phyloP scores from a whole-genome alignment of 2,888 invertebrate genomes.

The Philonicus albiceps region DNA sequence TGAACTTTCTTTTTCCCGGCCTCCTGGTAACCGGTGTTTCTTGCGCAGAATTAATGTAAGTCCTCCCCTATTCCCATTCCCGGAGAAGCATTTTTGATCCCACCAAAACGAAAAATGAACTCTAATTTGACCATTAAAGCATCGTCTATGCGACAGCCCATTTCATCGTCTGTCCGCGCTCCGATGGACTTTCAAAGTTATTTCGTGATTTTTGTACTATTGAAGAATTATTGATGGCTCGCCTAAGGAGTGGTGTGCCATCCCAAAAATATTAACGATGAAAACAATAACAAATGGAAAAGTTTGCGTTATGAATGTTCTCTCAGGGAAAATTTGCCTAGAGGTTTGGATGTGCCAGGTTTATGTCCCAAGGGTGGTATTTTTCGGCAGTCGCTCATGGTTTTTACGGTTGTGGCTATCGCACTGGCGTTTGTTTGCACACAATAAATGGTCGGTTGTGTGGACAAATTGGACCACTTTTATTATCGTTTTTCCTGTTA shows the following conservation, averaged over 20 bases:
- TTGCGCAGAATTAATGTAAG: neutral
- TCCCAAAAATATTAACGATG: neutral
- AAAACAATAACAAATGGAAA: neutral
- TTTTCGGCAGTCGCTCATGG: neutral
- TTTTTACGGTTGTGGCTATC: neutral
- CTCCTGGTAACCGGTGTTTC: neutral
- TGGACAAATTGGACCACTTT: neutral
- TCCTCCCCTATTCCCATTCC: neutral
- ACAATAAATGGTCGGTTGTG: neutral
- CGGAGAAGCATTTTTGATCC: neutral
- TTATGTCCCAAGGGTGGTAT: neutral
- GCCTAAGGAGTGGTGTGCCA: neutral
- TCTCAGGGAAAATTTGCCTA: neutral
- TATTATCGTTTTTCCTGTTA: neutral
- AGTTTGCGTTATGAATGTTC: neutral
- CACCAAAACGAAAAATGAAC: neutral
- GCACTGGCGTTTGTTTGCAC: neutral
- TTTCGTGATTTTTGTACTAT: neutral
- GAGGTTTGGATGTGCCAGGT: neutral
- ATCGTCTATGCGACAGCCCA: slow-evolving; percentile 1
- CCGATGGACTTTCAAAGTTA: neutral
- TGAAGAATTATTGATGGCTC: neutral
- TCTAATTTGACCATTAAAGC: neutral
- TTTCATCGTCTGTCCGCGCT: neutral
- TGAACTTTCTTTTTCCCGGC: neutral